Percentiles rank a stretch among this genome's conserved stretches.
These are phyloP conservation scores for Epirrhoe tristata DNA, from an alignment of 2,888 invertebrate species.

Conservation along the genomic window DNA sequence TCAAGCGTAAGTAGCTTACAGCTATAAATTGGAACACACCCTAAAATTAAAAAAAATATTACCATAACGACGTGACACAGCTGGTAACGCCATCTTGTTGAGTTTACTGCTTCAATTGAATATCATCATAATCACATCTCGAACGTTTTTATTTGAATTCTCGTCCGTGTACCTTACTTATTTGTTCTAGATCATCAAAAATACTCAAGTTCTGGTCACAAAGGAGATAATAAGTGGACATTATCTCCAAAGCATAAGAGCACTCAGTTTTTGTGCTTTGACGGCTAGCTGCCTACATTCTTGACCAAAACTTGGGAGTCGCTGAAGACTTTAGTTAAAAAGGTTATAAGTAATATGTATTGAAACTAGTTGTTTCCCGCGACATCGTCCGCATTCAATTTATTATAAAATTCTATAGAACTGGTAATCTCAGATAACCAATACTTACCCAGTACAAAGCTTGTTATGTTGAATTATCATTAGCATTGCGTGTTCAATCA, in stretches of 20 bases:
- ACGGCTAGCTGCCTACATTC: too few species aligned
- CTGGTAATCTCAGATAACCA: neutral
- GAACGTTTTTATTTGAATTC: neutral
- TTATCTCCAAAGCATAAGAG: neutral
- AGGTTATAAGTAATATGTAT: too few species aligned
- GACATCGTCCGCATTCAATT: too few species aligned
- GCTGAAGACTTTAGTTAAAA: too few species aligned
- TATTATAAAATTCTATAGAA: too few species aligned
- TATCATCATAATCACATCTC: neutral
- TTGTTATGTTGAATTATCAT: conserved; percentile 13
- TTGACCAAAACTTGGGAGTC: too few species aligned
- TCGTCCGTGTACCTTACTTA: too few species aligned
- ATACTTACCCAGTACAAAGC: neutral
- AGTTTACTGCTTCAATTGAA: neutral
- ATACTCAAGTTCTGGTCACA: neutral
- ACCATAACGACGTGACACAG: conserved; percentile 3
- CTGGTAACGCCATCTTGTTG: conserved; percentile 3
- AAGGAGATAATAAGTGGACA: neutral
- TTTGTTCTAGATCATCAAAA: neutral
- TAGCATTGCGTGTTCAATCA: conserved; percentile 11
- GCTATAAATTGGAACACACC: neutral
- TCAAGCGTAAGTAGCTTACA: neutral
- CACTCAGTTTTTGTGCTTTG: too few species aligned
- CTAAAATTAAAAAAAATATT: conserved; percentile 13
- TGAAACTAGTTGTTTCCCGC: too few species aligned